These are phyloP conservation scores for Apus apus DNA, from an alignment of 2,113 vertebrate genomes.

Conservation along the genomic window DNA sequence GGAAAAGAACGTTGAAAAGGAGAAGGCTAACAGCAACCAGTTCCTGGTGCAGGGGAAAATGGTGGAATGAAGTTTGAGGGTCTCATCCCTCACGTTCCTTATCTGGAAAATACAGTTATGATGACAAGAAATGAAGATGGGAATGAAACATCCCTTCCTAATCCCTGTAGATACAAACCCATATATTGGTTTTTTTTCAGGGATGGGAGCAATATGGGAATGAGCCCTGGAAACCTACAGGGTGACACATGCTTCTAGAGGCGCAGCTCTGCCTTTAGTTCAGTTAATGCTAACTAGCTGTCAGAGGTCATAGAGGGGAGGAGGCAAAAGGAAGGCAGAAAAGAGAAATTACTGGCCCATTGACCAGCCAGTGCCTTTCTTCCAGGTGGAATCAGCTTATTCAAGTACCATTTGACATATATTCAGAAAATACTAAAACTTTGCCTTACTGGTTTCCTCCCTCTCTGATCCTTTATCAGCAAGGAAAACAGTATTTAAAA, in stretches of 20 bases:
- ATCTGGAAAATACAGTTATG: neutral
- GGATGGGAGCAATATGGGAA: neutral
- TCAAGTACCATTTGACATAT: neutral
- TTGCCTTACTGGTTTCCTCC: neutral
- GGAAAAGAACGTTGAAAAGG: neutral
- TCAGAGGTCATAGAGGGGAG: neutral
- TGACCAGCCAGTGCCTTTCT: neutral
- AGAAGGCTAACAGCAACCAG: neutral
- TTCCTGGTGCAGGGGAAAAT: neutral
- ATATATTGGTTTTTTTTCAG: neutral
- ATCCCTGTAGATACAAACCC: neutral
- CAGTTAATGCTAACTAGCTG: neutral
- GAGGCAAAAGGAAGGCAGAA: neutral
- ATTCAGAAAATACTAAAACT: neutral
- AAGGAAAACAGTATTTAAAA: neutral
- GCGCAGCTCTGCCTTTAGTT: neutral
- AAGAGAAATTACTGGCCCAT: neutral
- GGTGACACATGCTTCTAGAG: neutral
- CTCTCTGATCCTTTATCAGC: neutral
- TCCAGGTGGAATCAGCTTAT: neutral
- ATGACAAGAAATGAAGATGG: neutral
- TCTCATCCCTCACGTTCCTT: neutral
- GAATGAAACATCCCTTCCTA: neutral
- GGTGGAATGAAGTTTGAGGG: neutral
- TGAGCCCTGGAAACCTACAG: neutral